Evolutionary conservation across 1,140 invertebrate species (phyloP), one percentile per base, ranked within the genome.

Genomic region (Drosophila grimshawi): DNA sequence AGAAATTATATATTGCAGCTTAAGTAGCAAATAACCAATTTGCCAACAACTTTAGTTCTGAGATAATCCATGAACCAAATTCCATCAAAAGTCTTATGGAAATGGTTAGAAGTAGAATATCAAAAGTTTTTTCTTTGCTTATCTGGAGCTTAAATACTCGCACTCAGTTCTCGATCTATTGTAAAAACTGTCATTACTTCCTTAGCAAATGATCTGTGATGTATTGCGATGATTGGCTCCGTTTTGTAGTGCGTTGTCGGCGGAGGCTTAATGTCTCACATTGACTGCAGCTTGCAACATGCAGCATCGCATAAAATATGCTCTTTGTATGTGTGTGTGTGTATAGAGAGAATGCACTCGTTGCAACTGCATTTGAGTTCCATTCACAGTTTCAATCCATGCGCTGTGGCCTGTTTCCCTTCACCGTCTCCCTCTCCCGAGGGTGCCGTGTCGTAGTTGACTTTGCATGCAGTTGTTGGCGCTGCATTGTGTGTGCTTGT

Each of bases 401-500:
- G 10, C 43, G 11, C 41, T 19, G 11, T n/a, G 7, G 4, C 32
- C 56, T 19, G 19, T 19, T 35, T 8, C 35, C 43, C 8, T 41
- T 39, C 19, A 19, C 1, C 19, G 1, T 3, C 32, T 19, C 41
- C 10, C 49, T 29, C 48, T 71, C 56, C 56, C 76, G 63, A 51
- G 57, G 67, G 55, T 51, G 29, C 68, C 64, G 67, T 69, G 10
- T 75, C 19, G 76, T 68, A 49, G 56, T 63, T 64, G 61, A 61
- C 69, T 79, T 64, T 72, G 76, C 30, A 49, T 82, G 79, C 76
- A 86, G 83, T 69, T 67, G 72, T 41, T 55, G 46, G n/a, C 56
- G 82, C 51, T 77, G 73, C 75, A 66, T 60, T 76, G 46, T 70
- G 72, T 45, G 62, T 49, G 56, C 41, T 51, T 63, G 67, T 77